phyloP scores from a whole-genome alignment of 1,140 invertebrate genomes.

The Drosophila novamexicana region DNA sequence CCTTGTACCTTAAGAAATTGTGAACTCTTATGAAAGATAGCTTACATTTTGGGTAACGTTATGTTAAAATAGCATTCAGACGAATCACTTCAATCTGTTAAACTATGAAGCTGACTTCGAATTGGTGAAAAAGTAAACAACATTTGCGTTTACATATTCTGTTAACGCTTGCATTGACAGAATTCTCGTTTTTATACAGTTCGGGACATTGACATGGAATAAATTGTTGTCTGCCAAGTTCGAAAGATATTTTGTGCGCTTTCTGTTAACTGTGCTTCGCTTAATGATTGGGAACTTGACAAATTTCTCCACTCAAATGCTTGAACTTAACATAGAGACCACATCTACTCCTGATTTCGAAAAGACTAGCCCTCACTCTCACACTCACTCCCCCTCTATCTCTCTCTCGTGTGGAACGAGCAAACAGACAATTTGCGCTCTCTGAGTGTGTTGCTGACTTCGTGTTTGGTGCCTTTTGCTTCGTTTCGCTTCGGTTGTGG shows the following conservation, averaged over 20 bases:
- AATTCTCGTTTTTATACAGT: neutral
- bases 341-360: neutral
- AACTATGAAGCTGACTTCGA: too few species aligned
- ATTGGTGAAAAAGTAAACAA: too few species aligned
- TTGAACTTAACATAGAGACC: neutral
- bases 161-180: neutral
- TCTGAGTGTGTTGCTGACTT: slow-evolving; percentile 16
- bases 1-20: too few species aligned
- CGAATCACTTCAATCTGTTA: too few species aligned
- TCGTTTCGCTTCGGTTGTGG: slow-evolving; percentile 43
- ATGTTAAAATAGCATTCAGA: too few species aligned
- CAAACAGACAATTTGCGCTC: neutral
- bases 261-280: too few species aligned
- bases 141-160: neutral
- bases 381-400: neutral
- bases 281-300: too few species aligned
- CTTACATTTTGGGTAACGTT: too few species aligned
- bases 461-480: slow-evolving; percentile 6
- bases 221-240: too few species aligned
- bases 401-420: neutral
- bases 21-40: too few species aligned
- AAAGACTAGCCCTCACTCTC: slow-evolving; percentile 1
- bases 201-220: neutral
- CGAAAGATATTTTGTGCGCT: too few species aligned
- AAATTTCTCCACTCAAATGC: too few species aligned